Percentiles rank a stretch among this genome's conserved stretches.
These are phyloP conservation scores for Tenthredo mesomela DNA, from an alignment of 2,888 invertebrate genomes.

Conservation along the genomic window DNA sequence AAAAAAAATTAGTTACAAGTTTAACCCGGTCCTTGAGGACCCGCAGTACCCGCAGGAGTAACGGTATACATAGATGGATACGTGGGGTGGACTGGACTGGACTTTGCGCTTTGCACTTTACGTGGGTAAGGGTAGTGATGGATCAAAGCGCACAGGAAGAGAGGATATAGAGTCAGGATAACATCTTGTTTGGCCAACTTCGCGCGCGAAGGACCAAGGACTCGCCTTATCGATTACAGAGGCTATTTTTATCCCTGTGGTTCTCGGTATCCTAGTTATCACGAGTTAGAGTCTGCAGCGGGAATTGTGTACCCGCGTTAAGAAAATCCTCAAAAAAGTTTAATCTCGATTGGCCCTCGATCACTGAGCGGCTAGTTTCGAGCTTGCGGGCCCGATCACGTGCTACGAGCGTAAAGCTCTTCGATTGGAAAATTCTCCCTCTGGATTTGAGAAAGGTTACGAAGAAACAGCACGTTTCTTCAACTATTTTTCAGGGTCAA, in stretches of 20 bases:
- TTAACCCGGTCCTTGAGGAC: constrained; percentile 41
- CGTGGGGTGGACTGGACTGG: neutral
- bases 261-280: constrained; percentile 66
- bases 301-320: constrained; percentile 48
- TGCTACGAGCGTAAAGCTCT: neutral
- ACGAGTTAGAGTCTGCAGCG: constrained; percentile 58
- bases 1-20: constrained; percentile 47
- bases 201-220: constrained; percentile 58
- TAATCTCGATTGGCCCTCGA: constrained; percentile 39
- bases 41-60: constrained; percentile 43
- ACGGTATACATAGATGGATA: constrained; percentile 6
- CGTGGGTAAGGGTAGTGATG: neutral
- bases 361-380: neutral
- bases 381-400: neutral
- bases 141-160: constrained; percentile 32
- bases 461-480: constrained; percentile 15
- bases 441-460: constrained; percentile 33
- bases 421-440: constrained; percentile 28
- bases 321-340: constrained; percentile 55
- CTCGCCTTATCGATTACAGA: constrained; percentile 66
- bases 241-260: constrained; percentile 66
- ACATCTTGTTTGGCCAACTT: constrained; percentile 65
- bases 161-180: constrained; percentile 55
- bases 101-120: constrained; percentile 35
- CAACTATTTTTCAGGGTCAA: constrained; percentile 25